phyloP scores from a whole-genome alignment of 2,888 invertebrate species.

The Frankliniella fusca region DNA sequence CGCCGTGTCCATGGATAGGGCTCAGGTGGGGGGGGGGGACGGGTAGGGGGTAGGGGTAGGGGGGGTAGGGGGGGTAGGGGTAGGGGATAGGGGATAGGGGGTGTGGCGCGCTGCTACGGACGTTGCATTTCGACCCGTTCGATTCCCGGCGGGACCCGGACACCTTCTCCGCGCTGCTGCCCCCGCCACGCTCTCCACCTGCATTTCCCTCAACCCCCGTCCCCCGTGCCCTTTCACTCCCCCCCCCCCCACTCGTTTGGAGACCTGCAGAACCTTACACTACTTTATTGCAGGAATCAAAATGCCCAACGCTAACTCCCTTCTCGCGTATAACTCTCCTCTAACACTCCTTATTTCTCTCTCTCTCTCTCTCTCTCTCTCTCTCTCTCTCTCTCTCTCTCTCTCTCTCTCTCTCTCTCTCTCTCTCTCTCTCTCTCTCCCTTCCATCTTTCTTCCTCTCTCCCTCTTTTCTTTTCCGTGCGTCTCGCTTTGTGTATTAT shows the following conservation, averaged over 20 bases:
- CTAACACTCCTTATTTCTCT: not conserved
- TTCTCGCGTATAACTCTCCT: no score
- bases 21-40: no score
- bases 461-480: not conserved
- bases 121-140: slow-evolving; percentile 7
- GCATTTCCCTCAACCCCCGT: no score
- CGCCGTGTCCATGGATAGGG: no score
- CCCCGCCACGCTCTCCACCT: not conserved
- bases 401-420: not conserved
- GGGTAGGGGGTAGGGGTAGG: no score
- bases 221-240: no score
- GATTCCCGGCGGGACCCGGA: not conserved
- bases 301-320: no score
- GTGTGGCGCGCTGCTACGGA: not conserved
- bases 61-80: no score
- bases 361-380: not conserved
- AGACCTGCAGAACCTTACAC: no score
- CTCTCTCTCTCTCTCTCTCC: not conserved
- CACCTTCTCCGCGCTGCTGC: not conserved
- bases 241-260: no score
- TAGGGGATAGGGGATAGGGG: not conserved
- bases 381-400: slow-evolving; percentile 6
- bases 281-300: no score
- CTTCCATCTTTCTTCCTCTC: not conserved
- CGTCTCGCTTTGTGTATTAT: not conserved